These are phyloP conservation scores for Enteromius trimaculatus DNA, from an alignment of 2,797 vertebrate species.

Conservation along the genomic window DNA sequence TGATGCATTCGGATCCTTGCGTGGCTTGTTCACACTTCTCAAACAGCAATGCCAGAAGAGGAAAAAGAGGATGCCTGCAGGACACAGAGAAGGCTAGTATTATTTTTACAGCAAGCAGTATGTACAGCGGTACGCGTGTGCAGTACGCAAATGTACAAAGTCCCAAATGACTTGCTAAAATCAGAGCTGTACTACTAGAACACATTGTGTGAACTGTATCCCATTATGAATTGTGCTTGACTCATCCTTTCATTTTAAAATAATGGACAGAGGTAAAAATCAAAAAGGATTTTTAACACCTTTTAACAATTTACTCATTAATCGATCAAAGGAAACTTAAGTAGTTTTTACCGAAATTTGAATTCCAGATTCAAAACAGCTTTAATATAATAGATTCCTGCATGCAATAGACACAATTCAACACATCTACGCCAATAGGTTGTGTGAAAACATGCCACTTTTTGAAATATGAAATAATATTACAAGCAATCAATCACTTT, in stretches of 20 bases:
- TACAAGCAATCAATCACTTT: too few species aligned
- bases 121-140: neutral
- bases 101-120: neutral
- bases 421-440: too few species aligned
- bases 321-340: neutral
- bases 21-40: conserved; percentile 98
- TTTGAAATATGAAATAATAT: too few species aligned
- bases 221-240: neutral
- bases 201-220: neutral
- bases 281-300: too few species aligned
- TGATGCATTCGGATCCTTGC: conserved; percentile 98
- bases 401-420: neutral
- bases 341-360: neutral
- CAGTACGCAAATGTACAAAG: neutral
- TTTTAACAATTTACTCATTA: neutral
- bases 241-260: neutral
- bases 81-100: neutral
- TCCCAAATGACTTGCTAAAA: neutral
- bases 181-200: neutral
- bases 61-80: conserved; percentile 92
- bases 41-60: conserved; percentile 93
- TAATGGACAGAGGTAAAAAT: neutral
- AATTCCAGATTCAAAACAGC: neutral
- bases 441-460: too few species aligned
- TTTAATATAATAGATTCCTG: neutral